phyloP scores from a whole-genome alignment of 1,140 invertebrate species.

The Anastrepha ludens region DNA sequence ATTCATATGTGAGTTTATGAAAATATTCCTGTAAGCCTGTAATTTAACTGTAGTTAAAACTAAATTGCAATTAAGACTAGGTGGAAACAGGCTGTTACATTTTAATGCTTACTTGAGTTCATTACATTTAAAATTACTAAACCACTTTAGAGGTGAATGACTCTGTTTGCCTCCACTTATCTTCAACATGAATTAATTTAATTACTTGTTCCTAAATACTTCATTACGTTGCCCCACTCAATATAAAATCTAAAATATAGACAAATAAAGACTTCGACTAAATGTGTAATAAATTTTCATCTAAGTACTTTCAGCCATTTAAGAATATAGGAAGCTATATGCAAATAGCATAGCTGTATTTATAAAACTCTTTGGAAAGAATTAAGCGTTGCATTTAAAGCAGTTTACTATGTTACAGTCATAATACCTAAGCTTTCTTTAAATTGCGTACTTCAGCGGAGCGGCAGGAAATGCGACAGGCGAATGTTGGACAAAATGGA shows the following conservation, averaged over 20 bases:
- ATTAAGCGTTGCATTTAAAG: neutral
- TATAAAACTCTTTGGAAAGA: slow-evolving; percentile 23
- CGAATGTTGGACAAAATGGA: neutral
- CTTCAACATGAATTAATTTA: neutral
- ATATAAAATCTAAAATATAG: too few relatives aligned
- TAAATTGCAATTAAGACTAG: too few relatives aligned
- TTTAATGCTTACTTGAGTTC: too few relatives aligned
- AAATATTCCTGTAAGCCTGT: too few relatives aligned
- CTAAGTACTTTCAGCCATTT: neutral
- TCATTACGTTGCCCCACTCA: too few relatives aligned
- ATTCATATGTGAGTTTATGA: too few relatives aligned
- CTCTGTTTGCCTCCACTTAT: neutral
- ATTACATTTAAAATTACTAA: too few relatives aligned
- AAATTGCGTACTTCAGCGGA: neutral
- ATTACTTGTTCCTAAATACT: neutral
- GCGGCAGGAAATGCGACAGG: slow-evolving; percentile 32
- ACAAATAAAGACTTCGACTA: too few relatives aligned
- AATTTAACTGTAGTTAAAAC: too few relatives aligned
- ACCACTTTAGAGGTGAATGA: too few relatives aligned
- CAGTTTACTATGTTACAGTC: neutral
- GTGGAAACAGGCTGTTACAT: too few relatives aligned
- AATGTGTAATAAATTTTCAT: neutral
- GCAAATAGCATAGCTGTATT: neutral
- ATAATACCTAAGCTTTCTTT: slow-evolving; percentile 27
- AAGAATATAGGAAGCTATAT: neutral